Evolutionary conservation across 1,140 invertebrate genomes (phyloP), one percentile per base, ranked within the genome.

Genomic region (Drosophila sproati): DNA sequence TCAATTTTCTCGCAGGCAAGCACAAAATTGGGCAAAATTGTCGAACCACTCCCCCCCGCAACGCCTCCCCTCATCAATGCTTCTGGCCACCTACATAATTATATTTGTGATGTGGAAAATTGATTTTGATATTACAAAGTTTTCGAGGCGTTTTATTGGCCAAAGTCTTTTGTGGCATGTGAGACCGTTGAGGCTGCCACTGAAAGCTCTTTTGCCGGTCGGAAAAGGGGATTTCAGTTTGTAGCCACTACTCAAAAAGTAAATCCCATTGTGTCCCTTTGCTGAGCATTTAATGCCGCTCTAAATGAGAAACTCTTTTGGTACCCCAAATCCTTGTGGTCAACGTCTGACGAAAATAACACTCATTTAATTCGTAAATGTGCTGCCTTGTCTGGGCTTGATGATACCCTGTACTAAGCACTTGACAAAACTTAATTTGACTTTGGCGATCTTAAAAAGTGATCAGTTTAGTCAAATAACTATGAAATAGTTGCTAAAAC

Each of bases 261-360:
- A 87, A 82, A 87, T 66, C 7, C 50, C 10, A 43, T 28, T 32
- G 51, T 89, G 85, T 88, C 85, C 79, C 50, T 52, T 50, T 41
- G 68, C 55, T 88, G 77, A 88, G 85, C 86, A 83, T 72, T 89
- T 88, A 88, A 88, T 88, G 83, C 83, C 69, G 56, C 70, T 74
- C 77, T 47, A 80, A 88, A 83, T 80, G 83, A 88, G 79, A 81
- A 78, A 78, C 78, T 82, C 77, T 79, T 64, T 45, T 77, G 47
- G 8, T 10, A 43, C 39, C 20, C 34, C 6, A 87, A 88, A 80
- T 80, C 48, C 70, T 74, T 74, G 72, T 77, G 73, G 63, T 69
- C 57, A 70, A 56, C 69, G 52, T 63, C 63, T 69, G 34, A 75
- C 35, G 74, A 67, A 63, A 68, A 71, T 71, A 60, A 28, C 67